Conservation (phyloP, 2,888 invertebrate genomes). For the Mimachlamys varia region DNA sequence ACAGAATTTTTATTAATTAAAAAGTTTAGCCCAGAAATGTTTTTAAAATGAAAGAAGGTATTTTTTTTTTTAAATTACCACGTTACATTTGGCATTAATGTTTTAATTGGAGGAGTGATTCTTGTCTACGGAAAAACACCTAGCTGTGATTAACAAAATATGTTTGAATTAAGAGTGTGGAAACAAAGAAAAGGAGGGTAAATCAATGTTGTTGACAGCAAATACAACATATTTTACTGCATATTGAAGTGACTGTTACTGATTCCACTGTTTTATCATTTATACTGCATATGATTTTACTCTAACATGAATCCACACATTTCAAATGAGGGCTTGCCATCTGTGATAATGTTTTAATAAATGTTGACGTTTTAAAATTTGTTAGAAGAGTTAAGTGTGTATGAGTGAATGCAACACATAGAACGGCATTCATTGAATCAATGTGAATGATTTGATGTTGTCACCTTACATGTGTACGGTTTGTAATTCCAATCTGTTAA, state of each 20-base stretch:
- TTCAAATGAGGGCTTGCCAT: conserved; percentile 14
- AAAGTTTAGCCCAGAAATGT: neutral
- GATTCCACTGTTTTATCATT: neutral
- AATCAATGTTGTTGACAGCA: neutral
- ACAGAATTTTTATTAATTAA: neutral
- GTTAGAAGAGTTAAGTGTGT: neutral
- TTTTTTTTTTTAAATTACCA: neutral
- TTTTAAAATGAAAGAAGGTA: neutral
- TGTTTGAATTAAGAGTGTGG: neutral
- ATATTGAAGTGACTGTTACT: neutral
- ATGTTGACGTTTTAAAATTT: neutral
- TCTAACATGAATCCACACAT: neutral
- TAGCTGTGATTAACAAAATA: neutral
- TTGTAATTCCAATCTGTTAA: too few relatives aligned
- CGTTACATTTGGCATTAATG: too few relatives aligned
- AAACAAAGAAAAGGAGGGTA: neutral
- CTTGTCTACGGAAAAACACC: neutral
- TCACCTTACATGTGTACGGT: too few relatives aligned
- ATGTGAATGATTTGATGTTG: neutral
- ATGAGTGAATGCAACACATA: neutral
- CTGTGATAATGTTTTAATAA: neutral
- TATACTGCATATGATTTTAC: neutral
- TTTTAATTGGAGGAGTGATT: neutral
- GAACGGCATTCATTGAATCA: neutral
- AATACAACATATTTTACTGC: neutral